Conservation (phyloP, 2,113 vertebrate genomes). For the Corythornis madagascariensis region DNA sequence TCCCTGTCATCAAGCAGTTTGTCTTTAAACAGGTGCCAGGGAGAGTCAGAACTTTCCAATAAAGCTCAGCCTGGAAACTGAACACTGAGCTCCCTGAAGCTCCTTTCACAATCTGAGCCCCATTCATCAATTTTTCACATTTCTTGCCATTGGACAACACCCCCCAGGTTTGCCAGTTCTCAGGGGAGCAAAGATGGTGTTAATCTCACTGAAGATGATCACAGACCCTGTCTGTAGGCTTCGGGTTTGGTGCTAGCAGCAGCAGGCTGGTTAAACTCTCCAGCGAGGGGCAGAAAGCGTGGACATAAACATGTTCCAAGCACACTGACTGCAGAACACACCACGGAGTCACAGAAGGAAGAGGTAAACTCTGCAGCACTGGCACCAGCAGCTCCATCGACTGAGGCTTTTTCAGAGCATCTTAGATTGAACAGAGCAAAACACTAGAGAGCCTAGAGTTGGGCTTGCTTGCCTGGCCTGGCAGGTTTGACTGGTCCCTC, state of each 20-base stretch:
- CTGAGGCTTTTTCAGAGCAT: neutral
- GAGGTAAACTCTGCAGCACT: neutral
- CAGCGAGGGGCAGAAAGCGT: neutral
- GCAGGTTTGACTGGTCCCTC: neutral
- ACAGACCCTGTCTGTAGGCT: fast-evolving
- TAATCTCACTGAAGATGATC: neutral
- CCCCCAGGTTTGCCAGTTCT: neutral
- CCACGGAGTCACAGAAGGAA: neutral
- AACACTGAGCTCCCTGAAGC: fast-evolving
- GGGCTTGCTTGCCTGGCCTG: neutral
- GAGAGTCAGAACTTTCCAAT: neutral
- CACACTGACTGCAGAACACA: neutral
- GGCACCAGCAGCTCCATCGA: neutral
- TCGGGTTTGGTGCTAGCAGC: neutral
- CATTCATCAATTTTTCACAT: neutral
- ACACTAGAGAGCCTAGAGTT: neutral
- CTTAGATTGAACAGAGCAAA: neutral
- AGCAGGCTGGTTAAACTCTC: neutral
- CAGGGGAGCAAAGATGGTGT: fast-evolving
- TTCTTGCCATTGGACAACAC: neutral
- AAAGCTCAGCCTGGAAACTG: neutral
- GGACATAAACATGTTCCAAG: neutral
- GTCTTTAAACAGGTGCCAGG: neutral
- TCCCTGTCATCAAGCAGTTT: neutral
- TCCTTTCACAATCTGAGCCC: neutral